Percentiles rank a stretch among this genome's conserved stretches.
Evolutionary conservation across 2,888 invertebrate species (phyloP).

Genomic region (Drosophila siamana): DNA sequence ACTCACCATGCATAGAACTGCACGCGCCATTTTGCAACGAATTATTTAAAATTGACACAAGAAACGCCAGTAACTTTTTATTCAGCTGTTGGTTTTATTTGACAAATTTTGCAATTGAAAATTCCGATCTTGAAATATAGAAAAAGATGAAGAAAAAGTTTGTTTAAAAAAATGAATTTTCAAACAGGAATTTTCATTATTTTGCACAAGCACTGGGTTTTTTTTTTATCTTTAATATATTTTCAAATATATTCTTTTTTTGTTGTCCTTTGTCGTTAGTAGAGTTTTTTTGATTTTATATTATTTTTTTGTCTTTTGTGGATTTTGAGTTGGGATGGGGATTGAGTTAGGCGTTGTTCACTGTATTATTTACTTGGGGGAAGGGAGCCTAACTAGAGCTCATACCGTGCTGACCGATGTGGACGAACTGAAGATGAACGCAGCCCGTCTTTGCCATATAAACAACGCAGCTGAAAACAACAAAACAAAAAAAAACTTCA

Average conservation of each 20-base stretch:
- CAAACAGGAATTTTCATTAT: conserved; percentile 14
- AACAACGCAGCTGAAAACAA: conserved; percentile 74
- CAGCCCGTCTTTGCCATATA: conserved; percentile 85
- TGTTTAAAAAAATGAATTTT: conserved; percentile 10
- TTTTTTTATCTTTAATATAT: conserved; percentile 13
- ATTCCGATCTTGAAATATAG: conserved; percentile 75
- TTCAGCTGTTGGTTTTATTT: conserved; percentile 43
- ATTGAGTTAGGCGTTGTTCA: conserved; percentile 38
- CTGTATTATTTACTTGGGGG: conserved; percentile 56
- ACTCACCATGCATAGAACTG: conserved; percentile 85
- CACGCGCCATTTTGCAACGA: conserved; percentile 84
- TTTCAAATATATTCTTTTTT: conserved; percentile 11
- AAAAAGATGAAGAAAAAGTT: conserved; percentile 54
- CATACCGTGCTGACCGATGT: conserved; percentile 85
- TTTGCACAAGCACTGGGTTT: conserved; percentile 37
- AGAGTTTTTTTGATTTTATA: conserved; percentile 37
- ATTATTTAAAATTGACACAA: conserved; percentile 74
- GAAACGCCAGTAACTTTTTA: conserved; percentile 74
- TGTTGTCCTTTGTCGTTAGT: conserved; percentile 51
- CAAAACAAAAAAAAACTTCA: conserved; percentile 29
- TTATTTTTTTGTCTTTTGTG: conserved; percentile 23
- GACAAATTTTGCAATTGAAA: conserved; percentile 61
- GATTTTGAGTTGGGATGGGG: conserved; percentile 21
- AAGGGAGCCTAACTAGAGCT: conserved; percentile 80
- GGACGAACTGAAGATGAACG: conserved; percentile 85